Conservation (phyloP, 2,113 vertebrate genomes). For the Henicopernis longicauda region DNA sequence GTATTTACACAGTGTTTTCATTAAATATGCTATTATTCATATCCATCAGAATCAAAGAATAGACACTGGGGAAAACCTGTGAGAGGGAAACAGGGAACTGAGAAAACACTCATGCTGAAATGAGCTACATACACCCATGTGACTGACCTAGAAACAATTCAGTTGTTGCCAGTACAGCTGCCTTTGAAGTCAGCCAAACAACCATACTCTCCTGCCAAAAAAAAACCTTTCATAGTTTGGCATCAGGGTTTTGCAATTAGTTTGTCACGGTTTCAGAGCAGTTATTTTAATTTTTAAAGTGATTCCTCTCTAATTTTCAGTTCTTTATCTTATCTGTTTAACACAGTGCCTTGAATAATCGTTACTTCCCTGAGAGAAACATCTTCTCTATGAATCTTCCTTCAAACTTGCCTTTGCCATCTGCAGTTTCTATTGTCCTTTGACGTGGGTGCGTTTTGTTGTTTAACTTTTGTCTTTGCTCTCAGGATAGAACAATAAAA, state of each 20-base stretch:
- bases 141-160: conserved; percentile 49
- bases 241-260: conserved; percentile 31
- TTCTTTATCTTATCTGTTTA: neutral
- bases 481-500: neutral
- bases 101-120: neutral
- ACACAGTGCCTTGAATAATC: neutral
- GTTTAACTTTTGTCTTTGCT: neutral
- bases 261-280: conserved; percentile 23
- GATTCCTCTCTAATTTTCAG: neutral
- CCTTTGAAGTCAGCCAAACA: conserved; percentile 62
- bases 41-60: conserved; percentile 4
- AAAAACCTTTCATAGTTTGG: neutral
- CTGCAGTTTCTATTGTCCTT: neutral
- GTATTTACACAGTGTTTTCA: neutral
- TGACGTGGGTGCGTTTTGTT: neutral
- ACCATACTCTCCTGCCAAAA: conserved; percentile 24
- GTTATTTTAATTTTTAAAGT: conserved; percentile 12
- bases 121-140: neutral
- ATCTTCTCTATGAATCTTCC: neutral
- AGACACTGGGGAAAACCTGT: neutral
- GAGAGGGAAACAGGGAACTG: neutral
- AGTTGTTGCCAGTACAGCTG: conserved; percentile 60
- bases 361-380: neutral
- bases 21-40: conserved; percentile 4
- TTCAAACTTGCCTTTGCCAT: neutral